A percentile compares a stretch with the other conserved stretches of the same genome.
Conservation (phyloP, 2,113 vertebrate genomes). For the Spheniscus mendiculus region DNA sequence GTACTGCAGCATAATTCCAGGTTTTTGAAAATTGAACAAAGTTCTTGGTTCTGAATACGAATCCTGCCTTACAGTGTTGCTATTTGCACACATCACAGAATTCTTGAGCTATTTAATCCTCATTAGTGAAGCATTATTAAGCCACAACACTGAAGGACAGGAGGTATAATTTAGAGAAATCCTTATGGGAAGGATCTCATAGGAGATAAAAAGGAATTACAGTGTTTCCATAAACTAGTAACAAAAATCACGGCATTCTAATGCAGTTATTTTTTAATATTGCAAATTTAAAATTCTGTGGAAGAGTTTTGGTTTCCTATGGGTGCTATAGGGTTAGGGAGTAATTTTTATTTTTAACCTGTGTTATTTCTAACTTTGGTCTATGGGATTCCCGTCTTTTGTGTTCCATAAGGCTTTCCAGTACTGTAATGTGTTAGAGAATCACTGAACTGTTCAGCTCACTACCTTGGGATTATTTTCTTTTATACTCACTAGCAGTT, state of each 20-base stretch:
- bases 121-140: conserved; percentile 64
- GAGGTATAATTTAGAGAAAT: conserved; percentile 52
- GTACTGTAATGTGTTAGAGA: not conserved
- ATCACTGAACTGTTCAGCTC: conserved; percentile 18
- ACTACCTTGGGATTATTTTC: conserved; percentile 10
- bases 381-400: not conserved
- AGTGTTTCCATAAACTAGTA: not conserved
- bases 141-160: conserved; percentile 46
- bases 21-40: conserved; percentile 24
- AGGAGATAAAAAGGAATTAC: conserved; percentile 44
- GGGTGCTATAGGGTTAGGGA: not conserved
- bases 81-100: conserved; percentile 44
- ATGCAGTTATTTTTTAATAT: not conserved
- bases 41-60: conserved; percentile 41
- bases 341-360: not conserved
- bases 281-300: not conserved
- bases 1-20: not conserved
- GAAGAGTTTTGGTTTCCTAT: not conserved
- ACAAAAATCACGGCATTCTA: not conserved
- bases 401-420: not conserved
- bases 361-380: not conserved
- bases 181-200: conserved; percentile 32
- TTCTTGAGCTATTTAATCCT: conserved; percentile 60
- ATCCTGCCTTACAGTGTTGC: conserved; percentile 31
- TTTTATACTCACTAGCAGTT: conserved; percentile 9